Percentiles rank a stretch among this genome's conserved stretches.
Conservation (phyloP, 2,888 invertebrate genomes). For the Dendrolimus houi region DNA sequence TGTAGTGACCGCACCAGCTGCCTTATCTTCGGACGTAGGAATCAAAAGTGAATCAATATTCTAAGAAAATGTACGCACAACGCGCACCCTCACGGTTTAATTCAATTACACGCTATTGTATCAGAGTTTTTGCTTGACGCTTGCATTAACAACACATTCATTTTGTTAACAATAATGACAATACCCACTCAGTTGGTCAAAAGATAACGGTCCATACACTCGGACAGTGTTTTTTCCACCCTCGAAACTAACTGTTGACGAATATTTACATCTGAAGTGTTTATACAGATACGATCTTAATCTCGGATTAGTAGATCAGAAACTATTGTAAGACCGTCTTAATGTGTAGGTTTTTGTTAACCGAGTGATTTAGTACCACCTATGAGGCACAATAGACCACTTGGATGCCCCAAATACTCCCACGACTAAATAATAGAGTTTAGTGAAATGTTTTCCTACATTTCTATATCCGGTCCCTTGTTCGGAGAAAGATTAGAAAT, state of each 20-base stretch:
- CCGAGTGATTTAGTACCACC: slow-evolving; percentile 48
- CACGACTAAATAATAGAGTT: slow-evolving; percentile 37
- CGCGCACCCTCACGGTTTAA: slow-evolving; percentile 32
- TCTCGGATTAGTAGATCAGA: slow-evolving; percentile 56
- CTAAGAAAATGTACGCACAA: slow-evolving; percentile 6
- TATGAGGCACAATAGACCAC: slow-evolving; percentile 40
- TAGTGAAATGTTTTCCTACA: slow-evolving; percentile 29
- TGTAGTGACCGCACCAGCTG: background rate
- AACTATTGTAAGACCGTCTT: slow-evolving; percentile 51
- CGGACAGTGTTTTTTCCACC: slow-evolving; percentile 33
- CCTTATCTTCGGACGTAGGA: background rate
- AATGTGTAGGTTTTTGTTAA: slow-evolving; percentile 25
- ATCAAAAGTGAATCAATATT: background rate
- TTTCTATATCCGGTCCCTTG: slow-evolving; percentile 32
- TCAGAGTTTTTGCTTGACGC: slow-evolving; percentile 47
- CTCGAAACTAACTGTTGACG: slow-evolving; percentile 50
- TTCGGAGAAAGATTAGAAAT: too few relatives aligned
- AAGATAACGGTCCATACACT: slow-evolving; percentile 15
- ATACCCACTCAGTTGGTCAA: slow-evolving; percentile 22
- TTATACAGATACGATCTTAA: slow-evolving; percentile 68
- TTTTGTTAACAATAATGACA: slow-evolving; percentile 73
- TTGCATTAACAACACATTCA: slow-evolving; percentile 53
- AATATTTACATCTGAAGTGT: slow-evolving; percentile 61
- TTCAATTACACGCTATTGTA: slow-evolving; percentile 64
- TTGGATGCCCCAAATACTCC: slow-evolving; percentile 44